Evolutionary conservation across 2,888 invertebrate species (phyloP).

Genomic region (Drosophila neonasuta): DNA sequence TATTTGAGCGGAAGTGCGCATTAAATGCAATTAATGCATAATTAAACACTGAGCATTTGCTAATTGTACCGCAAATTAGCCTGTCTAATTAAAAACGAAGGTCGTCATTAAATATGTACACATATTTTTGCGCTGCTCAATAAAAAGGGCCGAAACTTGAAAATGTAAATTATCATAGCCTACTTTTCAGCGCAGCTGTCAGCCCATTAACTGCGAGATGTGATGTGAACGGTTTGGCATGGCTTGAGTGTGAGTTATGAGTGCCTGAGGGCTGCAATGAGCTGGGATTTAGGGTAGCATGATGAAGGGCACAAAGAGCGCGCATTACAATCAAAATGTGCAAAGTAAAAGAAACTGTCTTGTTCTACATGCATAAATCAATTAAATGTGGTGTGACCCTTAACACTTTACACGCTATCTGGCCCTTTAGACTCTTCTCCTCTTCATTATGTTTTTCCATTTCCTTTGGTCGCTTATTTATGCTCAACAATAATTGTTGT

Average conservation of each 20-base stretch:
- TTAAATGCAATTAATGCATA: constrained; percentile 77
- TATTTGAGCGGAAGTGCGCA: constrained; percentile 66
- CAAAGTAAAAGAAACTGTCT: too few relatives aligned
- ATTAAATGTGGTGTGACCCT: not conserved
- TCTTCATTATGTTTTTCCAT: constrained; percentile 4
- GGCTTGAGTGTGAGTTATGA: constrained; percentile 12
- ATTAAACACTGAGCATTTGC: constrained; percentile 65
- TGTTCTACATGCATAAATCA: not conserved
- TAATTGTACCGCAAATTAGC: constrained; percentile 62
- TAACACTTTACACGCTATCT: constrained; percentile 3
- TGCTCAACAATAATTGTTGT: constrained; percentile 46
- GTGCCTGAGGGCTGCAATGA: constrained; percentile 4
- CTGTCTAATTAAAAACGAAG: constrained; percentile 39
- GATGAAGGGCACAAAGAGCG: too few relatives aligned
- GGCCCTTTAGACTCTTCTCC: not conserved
- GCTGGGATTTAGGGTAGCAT: too few relatives aligned
- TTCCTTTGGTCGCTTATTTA: constrained; percentile 33
- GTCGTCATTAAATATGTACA: constrained; percentile 36
- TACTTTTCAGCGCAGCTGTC: constrained; percentile 65
- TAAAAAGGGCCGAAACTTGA: constrained; percentile 19
- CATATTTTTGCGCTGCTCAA: constrained; percentile 25
- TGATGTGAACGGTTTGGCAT: constrained; percentile 19
- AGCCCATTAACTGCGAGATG: constrained; percentile 29
- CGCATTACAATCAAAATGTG: too few relatives aligned
- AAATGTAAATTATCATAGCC: constrained; percentile 64